Evolutionary conservation across 2,888 invertebrate species (phyloP), one percentile per base, ranked within the genome.

Genomic region (Osedax frankpressi): DNA sequence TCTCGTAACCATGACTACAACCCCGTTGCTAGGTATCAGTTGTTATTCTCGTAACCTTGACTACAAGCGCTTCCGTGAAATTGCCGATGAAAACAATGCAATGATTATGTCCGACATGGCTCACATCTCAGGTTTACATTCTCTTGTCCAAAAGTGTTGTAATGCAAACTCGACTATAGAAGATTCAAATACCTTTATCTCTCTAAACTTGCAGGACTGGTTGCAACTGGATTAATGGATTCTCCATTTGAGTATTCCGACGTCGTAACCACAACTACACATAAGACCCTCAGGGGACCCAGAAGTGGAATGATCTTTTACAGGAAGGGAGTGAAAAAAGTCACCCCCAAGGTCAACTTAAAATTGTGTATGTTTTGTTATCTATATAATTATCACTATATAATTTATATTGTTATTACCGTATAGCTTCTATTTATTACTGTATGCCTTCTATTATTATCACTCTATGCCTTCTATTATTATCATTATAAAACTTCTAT

Each of bases 241-340:
- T 91, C 90, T 81, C 95, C 95, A 0, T 95, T 95, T 82, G 90
- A 92, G 80, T 89, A 90, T 85, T 89, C 91, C 79, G 94, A 97
- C 84, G 88, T 97, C 76, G 96, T 97, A 2, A 91, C 91, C 0
- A 93, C 95, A 0, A 95, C 96, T 0, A 96, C 95, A 0, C 95
- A 96, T 86, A 96, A 96, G 83, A 95, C 94, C 1, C 87, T 97
- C 25, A 88, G 89, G 76, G 88, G 89, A 70, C 81, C 96, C 89
- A 80, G 85, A 79, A 82, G 83, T 72, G 85, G 84, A 28, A 79
- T 84, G 75, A 84, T 84, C 74, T 84, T 84, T 76, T 84, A 78
- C 76, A 79, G 83, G 3, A 83, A 82, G 78, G 84, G 84, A 77
- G 2, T 44, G 19, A 27, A 30, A 63, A 1, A 3, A 0, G 27